A percentile compares a stretch with the other conserved stretches of the same genome.
Conservation (phyloP, 1,140 invertebrate genomes). For the Heliconius congener region DNA sequence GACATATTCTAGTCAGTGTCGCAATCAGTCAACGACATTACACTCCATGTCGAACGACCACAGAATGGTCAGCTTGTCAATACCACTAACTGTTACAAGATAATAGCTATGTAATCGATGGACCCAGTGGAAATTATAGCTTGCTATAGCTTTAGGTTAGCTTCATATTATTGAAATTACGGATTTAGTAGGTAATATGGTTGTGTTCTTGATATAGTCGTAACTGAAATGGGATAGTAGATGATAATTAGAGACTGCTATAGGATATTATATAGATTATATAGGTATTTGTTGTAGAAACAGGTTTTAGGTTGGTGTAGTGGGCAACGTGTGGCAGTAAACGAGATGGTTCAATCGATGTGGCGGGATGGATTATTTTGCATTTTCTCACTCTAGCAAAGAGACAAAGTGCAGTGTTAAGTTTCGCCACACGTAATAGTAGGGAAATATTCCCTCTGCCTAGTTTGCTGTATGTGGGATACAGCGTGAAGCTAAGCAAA, state of each 20-base stretch:
- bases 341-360: too few species aligned
- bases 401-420: too few species aligned
- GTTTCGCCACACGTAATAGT: too few species aligned
- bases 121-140: slow-evolving; percentile 4
- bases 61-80: slow-evolving; percentile 9
- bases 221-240: background rate
- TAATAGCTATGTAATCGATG: slow-evolving; percentile 11
- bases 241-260: background rate
- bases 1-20: background rate
- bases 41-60: background rate
- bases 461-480: too few species aligned
- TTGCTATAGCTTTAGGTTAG: background rate
- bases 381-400: too few species aligned
- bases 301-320: too few species aligned
- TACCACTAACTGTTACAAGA: slow-evolving; percentile 2
- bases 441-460: too few species aligned
- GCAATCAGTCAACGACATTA: slow-evolving; percentile 8
- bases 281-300: too few species aligned
- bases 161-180: slow-evolving; percentile 1
- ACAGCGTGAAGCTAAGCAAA: too few species aligned
- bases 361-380: too few species aligned
- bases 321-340: too few species aligned
- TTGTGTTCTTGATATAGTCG: background rate
- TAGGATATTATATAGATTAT: background rate
- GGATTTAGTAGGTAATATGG: background rate